phyloP scores from a whole-genome alignment of 92 coral and sea anemone species.

The Diadumene lineata region DNA sequence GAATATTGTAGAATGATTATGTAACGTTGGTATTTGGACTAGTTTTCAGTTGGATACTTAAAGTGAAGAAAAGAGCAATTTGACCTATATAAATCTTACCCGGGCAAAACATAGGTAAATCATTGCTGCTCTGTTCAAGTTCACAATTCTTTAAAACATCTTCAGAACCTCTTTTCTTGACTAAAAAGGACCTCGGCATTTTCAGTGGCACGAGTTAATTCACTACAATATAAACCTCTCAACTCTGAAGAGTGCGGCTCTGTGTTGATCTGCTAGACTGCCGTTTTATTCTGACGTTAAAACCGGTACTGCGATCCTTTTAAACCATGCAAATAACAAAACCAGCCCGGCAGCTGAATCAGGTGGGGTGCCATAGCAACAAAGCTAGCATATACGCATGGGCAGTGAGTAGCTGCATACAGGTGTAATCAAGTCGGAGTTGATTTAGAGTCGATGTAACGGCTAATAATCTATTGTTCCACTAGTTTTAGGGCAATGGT shows the following conservation, averaged over 20 bases:
- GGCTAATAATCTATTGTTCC: slow-evolving; percentile 37
- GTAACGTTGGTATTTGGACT: too few species aligned
- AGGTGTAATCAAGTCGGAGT: slow-evolving; percentile 26
- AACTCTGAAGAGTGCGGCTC: slow-evolving; percentile 52
- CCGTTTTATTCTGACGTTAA: slow-evolving; percentile 75
- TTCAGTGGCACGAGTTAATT: slow-evolving; percentile 3
- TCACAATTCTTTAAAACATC: slow-evolving; percentile 23
- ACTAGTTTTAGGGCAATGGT: background rate
- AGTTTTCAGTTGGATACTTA: too few species aligned
- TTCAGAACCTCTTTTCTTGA: slow-evolving; percentile 54
- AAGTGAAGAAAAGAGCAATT: slow-evolving; percentile 81
- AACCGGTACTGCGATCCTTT: slow-evolving; percentile 58
- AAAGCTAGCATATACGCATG: slow-evolving; percentile 42
- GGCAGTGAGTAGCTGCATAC: slow-evolving; percentile 27
- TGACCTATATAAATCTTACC: slow-evolving; percentile 50
- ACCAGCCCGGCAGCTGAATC: slow-evolving; percentile 52
- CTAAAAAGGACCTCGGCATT: slow-evolving; percentile 85
- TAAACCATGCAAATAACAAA: slow-evolving; percentile 60
- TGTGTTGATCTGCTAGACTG: slow-evolving; percentile 52
- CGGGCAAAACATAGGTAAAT: slow-evolving; percentile 18
- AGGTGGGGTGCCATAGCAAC: slow-evolving; percentile 93
- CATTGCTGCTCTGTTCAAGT: slow-evolving; percentile 23
- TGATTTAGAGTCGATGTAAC: slow-evolving; percentile 23
- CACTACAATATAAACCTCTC: slow-evolving; percentile 16
- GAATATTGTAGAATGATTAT: too few species aligned